Base-by-base conservation (phyloP, 2,888 invertebrate species). In the Tuberolachnus salignus region DNA sequence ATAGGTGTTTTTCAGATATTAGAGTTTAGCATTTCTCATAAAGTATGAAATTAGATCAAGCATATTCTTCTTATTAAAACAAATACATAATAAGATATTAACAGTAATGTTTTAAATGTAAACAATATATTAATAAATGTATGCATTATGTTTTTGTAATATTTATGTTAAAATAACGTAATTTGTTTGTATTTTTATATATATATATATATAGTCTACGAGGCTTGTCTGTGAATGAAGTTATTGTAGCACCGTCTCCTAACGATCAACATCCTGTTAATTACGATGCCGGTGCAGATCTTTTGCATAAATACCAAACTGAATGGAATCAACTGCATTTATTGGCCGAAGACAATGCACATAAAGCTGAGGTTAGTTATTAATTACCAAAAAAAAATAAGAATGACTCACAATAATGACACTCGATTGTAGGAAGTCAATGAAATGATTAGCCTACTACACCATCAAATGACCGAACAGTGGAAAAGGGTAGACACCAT, bases 251-350 rank as follows among this genome's bases (percentile, higher is more conserved):
- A 14, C 57, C 78, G 26, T 71, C 63, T n/a, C 16, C 72, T 16
- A 57, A 78, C 72, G 80, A 55, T n/a, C 67, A 73, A 69, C 61
- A 81, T 19, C 46, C 80, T 80, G 81, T 88, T 34, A 88, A 89
- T 84, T 86, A 87, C 71, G 88, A 90, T 83, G 91, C 91, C 82
- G 93, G 92, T 8, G 90, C 90, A 49, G 90, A 89, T 81, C 86
- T 92, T 81, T 85, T 93, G 67, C 89, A 89, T 81, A 90, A 91
- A 85, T 92, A 91, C 85, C 92, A 92, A 84, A 86, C 89, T 66
- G 87, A 91, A 81, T 93, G 93, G 93, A 89, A 88, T 21, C 89
- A 90, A 83, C 84, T 92, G 64, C 92, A 92, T 82, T 87, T 88
- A 82, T 87, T 89, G 80, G 90, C 91, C 1, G 92, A 92, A 83